Evolutionary conservation across 1,140 invertebrate genomes (phyloP).

Genomic region (Calliopsis andreniformis): DNA sequence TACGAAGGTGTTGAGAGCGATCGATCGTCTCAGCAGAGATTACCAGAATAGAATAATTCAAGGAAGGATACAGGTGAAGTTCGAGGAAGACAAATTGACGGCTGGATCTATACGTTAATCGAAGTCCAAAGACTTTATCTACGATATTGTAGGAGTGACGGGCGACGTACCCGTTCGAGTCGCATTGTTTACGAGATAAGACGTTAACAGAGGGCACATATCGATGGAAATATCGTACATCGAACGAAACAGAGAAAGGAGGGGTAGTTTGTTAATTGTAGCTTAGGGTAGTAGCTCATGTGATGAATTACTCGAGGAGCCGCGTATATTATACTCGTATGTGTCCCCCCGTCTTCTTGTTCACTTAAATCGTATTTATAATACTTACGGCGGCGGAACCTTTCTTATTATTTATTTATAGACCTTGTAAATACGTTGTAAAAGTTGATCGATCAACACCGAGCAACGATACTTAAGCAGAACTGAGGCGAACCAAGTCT

Average conservation of each 20-base stretch:
- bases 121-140: conserved; percentile 50
- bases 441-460: conserved; percentile 19
- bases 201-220: neutral
- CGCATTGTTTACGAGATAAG: neutral
- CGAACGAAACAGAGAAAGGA: neutral
- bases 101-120: conserved; percentile 48
- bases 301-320: conserved; percentile 46
- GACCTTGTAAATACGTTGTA: conserved; percentile 40
- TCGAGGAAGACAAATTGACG: conserved; percentile 2
- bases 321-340: conserved; percentile 23
- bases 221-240: conserved; percentile 30
- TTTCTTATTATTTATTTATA: conserved; percentile 62
- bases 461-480: neutral
- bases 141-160: conserved; percentile 14
- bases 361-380: conserved; percentile 52
- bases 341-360: conserved; percentile 24
- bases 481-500: conserved; percentile 1
- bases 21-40: too few relatives aligned
- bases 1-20: too few relatives aligned
- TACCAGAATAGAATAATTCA: too few relatives aligned
- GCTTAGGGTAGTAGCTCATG: conserved; percentile 41
- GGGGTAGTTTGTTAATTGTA: conserved; percentile 30
- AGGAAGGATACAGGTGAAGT: neutral
- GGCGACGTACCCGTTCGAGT: conserved; percentile 5
- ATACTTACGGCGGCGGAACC: conserved; percentile 32